These are phyloP conservation scores for Thaleichthys pacificus DNA, from an alignment of 2,797 vertebrate species.

Conservation along the genomic window DNA sequence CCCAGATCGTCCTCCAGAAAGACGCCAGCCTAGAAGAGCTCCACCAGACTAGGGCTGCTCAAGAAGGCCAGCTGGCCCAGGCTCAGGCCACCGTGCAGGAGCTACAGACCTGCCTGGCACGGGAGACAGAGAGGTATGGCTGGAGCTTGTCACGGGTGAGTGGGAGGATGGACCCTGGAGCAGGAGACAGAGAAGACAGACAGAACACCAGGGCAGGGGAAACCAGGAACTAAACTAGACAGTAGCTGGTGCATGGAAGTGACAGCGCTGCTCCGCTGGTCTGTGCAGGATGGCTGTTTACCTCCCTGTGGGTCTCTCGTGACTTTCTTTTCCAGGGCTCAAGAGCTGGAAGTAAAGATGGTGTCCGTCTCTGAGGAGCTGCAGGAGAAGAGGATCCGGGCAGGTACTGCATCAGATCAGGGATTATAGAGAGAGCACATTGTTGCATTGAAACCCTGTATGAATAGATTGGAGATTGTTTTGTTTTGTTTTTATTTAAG, in stretches of 20 bases:
- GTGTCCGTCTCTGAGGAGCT: slow-evolving; percentile 69
- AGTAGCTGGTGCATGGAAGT: too few relatives aligned
- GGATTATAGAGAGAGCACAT: not conserved
- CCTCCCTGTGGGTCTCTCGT: not conserved
- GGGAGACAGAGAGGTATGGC: not conserved
- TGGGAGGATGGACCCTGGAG: too few relatives aligned
- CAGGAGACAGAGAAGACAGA: too few relatives aligned
- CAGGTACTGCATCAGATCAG: slow-evolving; percentile 48
- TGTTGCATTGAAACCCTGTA: not conserved
- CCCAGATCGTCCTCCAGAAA: not conserved
- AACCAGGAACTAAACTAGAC: too few relatives aligned
- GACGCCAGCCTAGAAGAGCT: not conserved
- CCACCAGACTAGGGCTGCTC: not conserved
- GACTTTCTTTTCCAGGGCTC: slow-evolving; percentile 66
- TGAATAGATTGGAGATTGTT: not conserved
- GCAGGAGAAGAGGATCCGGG: slow-evolving; percentile 76
- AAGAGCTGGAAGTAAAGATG: slow-evolving; percentile 71
- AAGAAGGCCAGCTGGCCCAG: not conserved
- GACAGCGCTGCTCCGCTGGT: not conserved
- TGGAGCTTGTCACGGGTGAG: too few relatives aligned
- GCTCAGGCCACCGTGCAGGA: not conserved
- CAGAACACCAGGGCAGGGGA: too few relatives aligned
- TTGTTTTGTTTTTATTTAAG: slow-evolving; percentile 60
- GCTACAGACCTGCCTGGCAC: not conserved
- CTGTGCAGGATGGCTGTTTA: not conserved